Percentiles rank a stretch among this genome's conserved stretches.
phyloP scores from a whole-genome alignment of 2,888 invertebrate genomes.

The Thymelicus sylvestris region DNA sequence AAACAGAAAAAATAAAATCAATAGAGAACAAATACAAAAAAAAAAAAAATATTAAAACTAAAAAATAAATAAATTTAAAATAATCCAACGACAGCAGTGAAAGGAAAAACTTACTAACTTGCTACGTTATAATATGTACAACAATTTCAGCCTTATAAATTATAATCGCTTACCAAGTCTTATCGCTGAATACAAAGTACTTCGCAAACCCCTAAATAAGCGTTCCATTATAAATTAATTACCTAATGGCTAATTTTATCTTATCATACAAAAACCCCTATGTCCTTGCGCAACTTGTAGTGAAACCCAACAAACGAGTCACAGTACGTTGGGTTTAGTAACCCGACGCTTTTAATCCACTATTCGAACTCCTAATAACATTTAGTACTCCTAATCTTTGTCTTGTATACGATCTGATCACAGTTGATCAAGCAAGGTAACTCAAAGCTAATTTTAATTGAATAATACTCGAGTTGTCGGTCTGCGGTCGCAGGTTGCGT shows the following conservation, averaged over 20 bases:
- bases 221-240: not conserved
- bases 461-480: slow-evolving; percentile 5
- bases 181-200: not conserved
- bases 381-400: slow-evolving; percentile 1
- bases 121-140: too few relatives aligned
- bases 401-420: slow-evolving; percentile 1
- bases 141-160: too few relatives aligned
- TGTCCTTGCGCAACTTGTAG: slow-evolving; percentile 61
- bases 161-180: too few relatives aligned
- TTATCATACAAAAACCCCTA: slow-evolving; percentile 48
- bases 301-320: slow-evolving; percentile 69
- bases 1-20: too few relatives aligned
- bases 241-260: slow-evolving; percentile 18
- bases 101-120: too few relatives aligned
- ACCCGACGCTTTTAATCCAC: slow-evolving; percentile 58
- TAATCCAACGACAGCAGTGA: too few relatives aligned
- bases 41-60: too few relatives aligned
- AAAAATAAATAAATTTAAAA: too few relatives aligned
- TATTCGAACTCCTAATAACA: slow-evolving; percentile 38
- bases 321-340: slow-evolving; percentile 55
- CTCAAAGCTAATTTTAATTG: slow-evolving; percentile 3
- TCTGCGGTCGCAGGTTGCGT: slow-evolving; percentile 12
- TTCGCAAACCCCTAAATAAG: not conserved
- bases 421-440: slow-evolving; percentile 5
- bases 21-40: too few relatives aligned